Evolutionary conservation across 1,140 invertebrate species (phyloP), one percentile per base, ranked within the genome.

Genomic region (Heliconius eleuchia): DNA sequence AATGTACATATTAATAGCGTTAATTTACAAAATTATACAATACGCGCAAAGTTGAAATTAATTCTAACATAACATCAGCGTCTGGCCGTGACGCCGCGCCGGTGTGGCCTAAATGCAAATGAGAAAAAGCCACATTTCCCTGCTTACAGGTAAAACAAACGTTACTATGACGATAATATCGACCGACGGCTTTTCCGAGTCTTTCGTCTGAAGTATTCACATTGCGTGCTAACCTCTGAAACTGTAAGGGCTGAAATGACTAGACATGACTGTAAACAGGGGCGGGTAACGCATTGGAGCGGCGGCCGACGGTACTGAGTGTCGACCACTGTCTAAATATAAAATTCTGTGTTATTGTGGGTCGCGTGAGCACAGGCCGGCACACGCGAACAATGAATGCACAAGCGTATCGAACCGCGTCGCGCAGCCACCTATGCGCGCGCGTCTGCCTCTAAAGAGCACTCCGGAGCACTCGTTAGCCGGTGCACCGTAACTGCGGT

Each of bases 91-190:
- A 72, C 71, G 30, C 37, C 13, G 42, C 42, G 42, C 42, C 71
- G 9, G 7, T 80, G 81, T 92, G 91, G 88, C 91, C 92, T 93
- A 88, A 92, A 94, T 94, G 91, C 91, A 92, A 93, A 94, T 92
- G 75, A 91, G 86, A 91, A 91, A 92, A 89, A 89, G 83, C 83
- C 84, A 88, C 82, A 87, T 86, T 87, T 89, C 85, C 84, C 88
- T 81, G 74, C 79, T 76, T 84, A 83, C 88, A 92, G 88, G 86
- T 92, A 88, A 93, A 93, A 92, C 92, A 91, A 89, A 89, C 91
- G 92, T 94, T 89, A 77, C 89, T 87, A 94, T 94, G 89, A 86
- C 90, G 86, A 94, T 88, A 70, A 84, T 94, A 94, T 94, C 93
- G 93, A 94, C 85, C 91, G 88, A 85, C 85, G 91, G 90, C 89